Percentiles rank a stretch among this genome's conserved stretches.
Evolutionary conservation across 2,888 invertebrate genomes (phyloP).

Genomic region (Epirrhoe tristata): DNA sequence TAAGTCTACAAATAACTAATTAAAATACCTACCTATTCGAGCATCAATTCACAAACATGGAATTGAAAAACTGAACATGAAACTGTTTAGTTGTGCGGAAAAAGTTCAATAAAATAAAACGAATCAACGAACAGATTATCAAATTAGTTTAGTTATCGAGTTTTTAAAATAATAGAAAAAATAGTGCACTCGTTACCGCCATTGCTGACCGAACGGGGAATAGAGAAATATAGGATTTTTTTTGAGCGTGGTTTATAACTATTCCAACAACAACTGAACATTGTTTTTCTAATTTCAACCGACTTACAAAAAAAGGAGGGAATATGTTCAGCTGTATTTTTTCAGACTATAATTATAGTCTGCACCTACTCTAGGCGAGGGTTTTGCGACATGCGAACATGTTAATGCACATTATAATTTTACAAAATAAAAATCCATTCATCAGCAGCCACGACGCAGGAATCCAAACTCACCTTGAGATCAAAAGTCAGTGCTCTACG

Average conservation of each 20-base stretch:
- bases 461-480: no score
- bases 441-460: no score
- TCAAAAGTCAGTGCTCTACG: no score
- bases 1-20: not conserved
- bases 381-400: no score
- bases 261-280: not conserved
- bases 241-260: not conserved
- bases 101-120: not conserved
- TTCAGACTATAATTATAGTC: no score
- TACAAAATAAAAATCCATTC: no score
- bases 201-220: slow-evolving; percentile 16
- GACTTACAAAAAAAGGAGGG: no score
- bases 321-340: no score
- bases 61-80: slow-evolving; percentile 1
- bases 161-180: slow-evolving; percentile 4
- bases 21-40: not conserved
- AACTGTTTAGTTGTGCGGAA: not conserved
- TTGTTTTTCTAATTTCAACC: not conserved
- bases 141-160: slow-evolving; percentile 12
- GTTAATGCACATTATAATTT: no score
- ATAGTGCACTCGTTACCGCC: slow-evolving; percentile 5
- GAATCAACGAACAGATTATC: slow-evolving; percentile 7
- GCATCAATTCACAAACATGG: slow-evolving; percentile 6
- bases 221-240: slow-evolving; percentile 10
- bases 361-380: no score